Evolutionary conservation across 1,140 invertebrate genomes (phyloP).

Genomic region (Eriocheir sinensis): DNA sequence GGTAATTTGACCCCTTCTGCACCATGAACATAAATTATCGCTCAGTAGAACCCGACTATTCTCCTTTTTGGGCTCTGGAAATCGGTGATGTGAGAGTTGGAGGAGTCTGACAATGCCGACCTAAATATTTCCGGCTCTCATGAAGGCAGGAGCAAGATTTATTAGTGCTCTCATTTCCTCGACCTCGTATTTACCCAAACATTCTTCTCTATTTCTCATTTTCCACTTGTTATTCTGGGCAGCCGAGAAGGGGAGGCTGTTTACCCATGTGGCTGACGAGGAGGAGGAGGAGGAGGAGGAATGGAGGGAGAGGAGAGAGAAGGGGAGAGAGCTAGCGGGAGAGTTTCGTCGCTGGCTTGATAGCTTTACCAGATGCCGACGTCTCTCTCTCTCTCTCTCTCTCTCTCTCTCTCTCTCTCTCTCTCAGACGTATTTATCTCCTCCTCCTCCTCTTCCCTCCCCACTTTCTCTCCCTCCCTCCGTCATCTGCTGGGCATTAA

Average conservation of each 20-base stretch:
- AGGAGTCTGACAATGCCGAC: no score
- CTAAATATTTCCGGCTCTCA: no score
- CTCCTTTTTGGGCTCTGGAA: no score
- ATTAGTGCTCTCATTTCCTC: no score
- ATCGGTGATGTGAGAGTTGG: no score
- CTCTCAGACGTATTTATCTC: no score
- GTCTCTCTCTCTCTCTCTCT: background rate
- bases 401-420: background rate
- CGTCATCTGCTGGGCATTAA: background rate
- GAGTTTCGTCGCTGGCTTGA: background rate
- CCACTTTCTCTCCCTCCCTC: background rate
- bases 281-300: background rate
- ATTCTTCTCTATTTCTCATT: slow-evolving; percentile 26
- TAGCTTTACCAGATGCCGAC: background rate
- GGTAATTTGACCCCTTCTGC: no score
- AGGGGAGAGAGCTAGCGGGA: background rate
- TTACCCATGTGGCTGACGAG: background rate
- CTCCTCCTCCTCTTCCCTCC: background rate
- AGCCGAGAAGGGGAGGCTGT: background rate
- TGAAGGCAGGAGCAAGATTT: no score
- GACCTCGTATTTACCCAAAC: background rate
- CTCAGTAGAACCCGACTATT: no score
- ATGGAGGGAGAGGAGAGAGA: background rate
- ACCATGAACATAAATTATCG: no score
- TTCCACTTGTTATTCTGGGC: background rate